Percentiles rank a stretch among this genome's conserved stretches.
These are phyloP conservation scores for Diceros bicornis DNA, from an alignment of 2,797 vertebrate species.

Conservation along the genomic window DNA sequence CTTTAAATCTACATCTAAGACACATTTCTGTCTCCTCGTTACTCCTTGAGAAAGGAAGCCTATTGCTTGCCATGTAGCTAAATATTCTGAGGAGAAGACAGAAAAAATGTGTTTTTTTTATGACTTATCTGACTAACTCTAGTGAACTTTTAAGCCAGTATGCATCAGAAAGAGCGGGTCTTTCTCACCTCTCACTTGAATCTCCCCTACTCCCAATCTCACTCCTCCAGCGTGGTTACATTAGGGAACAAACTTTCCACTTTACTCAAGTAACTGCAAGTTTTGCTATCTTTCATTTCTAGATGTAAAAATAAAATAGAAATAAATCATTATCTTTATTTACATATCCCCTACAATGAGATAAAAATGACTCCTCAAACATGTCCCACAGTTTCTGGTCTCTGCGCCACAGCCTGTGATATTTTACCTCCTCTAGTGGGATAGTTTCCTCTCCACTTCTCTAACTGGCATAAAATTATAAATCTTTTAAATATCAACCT, in stretches of 20 bases:
- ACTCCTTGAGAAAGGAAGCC: background rate
- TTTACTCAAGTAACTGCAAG: background rate
- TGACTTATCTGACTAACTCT: background rate
- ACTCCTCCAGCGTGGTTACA: background rate
- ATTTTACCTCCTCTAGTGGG: background rate
- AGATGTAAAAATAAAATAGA: background rate
- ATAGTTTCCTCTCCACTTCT: background rate
- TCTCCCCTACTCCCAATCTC: background rate
- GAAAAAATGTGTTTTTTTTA: background rate
- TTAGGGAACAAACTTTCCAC: background rate
- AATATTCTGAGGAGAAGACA: constrained; percentile 55
- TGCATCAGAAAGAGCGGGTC: background rate
- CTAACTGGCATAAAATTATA: background rate
- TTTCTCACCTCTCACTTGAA: background rate
- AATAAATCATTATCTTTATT: background rate
- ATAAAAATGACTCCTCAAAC: background rate
- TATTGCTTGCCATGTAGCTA: constrained; percentile 38
- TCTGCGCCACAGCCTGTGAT: background rate
- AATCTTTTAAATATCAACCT: background rate
- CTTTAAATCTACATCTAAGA: constrained; percentile 1
- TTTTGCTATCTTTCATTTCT: background rate
- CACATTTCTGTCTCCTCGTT: constrained; percentile 22
- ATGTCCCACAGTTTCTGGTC: background rate
- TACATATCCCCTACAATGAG: background rate
- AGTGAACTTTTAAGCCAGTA: background rate